A percentile compares a stretch with the other conserved stretches of the same genome.
Conservation (phyloP, 2,797 vertebrate genomes). For the Coregonus sp. region DNA sequence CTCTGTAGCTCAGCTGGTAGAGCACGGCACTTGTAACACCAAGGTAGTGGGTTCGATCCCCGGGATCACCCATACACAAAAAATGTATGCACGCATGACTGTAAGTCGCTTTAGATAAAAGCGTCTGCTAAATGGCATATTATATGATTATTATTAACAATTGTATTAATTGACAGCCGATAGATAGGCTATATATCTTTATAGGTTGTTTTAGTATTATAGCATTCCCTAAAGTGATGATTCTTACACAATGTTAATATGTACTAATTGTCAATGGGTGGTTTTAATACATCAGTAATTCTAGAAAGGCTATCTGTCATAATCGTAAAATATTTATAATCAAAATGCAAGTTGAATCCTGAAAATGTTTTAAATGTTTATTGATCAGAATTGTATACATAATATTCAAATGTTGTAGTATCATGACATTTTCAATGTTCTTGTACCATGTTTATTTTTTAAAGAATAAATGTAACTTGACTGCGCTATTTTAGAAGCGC, state of each 20-base stretch:
- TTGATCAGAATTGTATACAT: not conserved
- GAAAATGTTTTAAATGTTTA: conserved; percentile 2
- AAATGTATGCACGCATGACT: too few relatives aligned
- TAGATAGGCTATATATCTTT: not conserved
- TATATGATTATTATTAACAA: not conserved
- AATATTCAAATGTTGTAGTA: not conserved
- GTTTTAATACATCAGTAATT: not conserved
- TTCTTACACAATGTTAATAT: not conserved
- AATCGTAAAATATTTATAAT: not conserved
- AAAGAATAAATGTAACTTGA: not conserved
- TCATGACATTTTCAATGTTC: not conserved
- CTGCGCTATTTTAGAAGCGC: not conserved
- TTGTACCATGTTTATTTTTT: not conserved
- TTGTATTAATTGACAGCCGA: not conserved
- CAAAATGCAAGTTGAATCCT: conserved; percentile 2
- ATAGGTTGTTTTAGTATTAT: not conserved
- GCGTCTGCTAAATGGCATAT: too few relatives aligned
- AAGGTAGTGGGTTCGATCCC: too few relatives aligned
- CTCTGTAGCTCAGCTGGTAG: too few relatives aligned
- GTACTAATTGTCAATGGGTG: not conserved
- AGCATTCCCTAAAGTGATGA: not conserved
- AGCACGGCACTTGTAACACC: too few relatives aligned
- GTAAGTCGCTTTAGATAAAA: too few relatives aligned
- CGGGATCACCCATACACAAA: too few relatives aligned
- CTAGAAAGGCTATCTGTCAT: not conserved